phyloP scores from a whole-genome alignment of 2,888 invertebrate species.

The Mythimna vitellina region DNA sequence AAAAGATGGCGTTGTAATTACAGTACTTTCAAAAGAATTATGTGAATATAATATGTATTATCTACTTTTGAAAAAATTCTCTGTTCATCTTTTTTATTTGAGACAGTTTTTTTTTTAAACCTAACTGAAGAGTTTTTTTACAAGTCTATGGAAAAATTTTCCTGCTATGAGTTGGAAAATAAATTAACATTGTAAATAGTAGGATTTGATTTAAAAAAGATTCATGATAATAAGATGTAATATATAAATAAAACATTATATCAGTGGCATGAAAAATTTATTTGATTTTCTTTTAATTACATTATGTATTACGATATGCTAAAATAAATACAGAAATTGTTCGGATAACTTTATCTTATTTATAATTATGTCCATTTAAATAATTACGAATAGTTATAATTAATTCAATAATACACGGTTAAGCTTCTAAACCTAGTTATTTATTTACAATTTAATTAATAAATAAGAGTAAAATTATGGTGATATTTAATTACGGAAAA shows the following conservation, averaged over 20 bases:
- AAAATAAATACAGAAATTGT: slow-evolving; percentile 90
- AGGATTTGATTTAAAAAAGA: background rate
- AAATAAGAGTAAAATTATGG: slow-evolving; percentile 75
- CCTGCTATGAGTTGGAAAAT: too few relatives aligned
- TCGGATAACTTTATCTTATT: slow-evolving; percentile 84
- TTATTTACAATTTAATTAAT: slow-evolving; percentile 86
- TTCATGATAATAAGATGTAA: background rate
- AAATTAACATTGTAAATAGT: too few relatives aligned
- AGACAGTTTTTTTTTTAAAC: too few relatives aligned
- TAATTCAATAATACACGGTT: slow-evolving; percentile 80
- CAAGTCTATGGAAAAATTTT: too few relatives aligned
- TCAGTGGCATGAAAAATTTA: slow-evolving; percentile 90
- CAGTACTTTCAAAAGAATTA: too few relatives aligned
- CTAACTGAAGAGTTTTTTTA: too few relatives aligned
- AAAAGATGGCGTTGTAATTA: too few relatives aligned
- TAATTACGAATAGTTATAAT: slow-evolving; percentile 79
- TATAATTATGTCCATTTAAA: slow-evolving; percentile 83
- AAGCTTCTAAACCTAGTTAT: slow-evolving; percentile 85
- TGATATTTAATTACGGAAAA: slow-evolving; percentile 59
- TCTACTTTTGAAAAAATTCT: too few relatives aligned
- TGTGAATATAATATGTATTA: too few relatives aligned
- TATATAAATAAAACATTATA: slow-evolving; percentile 60
- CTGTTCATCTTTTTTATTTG: too few relatives aligned
- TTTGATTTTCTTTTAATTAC: slow-evolving; percentile 89
- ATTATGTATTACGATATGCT: slow-evolving; percentile 84